phyloP scores from a whole-genome alignment of 1,140 invertebrate species.

The Drosophila burlai region DNA sequence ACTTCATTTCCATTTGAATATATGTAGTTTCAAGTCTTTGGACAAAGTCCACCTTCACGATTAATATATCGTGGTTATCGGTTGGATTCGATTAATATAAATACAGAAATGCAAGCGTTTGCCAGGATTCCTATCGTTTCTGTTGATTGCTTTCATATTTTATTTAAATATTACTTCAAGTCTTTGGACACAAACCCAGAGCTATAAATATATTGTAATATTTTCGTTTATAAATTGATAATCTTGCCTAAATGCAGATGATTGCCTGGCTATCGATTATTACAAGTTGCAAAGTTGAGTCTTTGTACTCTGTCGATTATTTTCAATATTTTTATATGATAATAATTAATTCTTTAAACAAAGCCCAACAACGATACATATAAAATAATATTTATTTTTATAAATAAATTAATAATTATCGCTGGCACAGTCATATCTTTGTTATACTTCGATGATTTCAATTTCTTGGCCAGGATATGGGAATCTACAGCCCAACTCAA shows the following conservation, averaged over 20 bases:
- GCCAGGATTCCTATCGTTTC: not conserved
- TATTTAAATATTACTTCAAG: too few relatives aligned
- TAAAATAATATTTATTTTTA: not conserved
- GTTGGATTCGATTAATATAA: not conserved
- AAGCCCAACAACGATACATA: not conserved
- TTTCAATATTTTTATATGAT: too few relatives aligned
- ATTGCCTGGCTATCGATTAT: not conserved
- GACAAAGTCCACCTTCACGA: not conserved
- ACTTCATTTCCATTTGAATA: not conserved
- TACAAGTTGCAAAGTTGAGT: not conserved
- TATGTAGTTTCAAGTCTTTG: not conserved
- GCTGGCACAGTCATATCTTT: not conserved
- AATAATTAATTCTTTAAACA: too few relatives aligned
- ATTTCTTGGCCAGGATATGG: not conserved
- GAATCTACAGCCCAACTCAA: not conserved
- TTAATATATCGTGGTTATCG: constrained; percentile 1
- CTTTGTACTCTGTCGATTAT: not conserved
- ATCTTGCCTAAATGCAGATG: not conserved
- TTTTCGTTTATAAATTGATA: too few relatives aligned
- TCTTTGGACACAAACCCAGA: too few relatives aligned
- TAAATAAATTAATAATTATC: not conserved
- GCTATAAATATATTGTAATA: too few relatives aligned
- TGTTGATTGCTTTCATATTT: too few relatives aligned
- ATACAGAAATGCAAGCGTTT: not conserved
- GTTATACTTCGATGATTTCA: not conserved